A percentile compares a stretch with the other conserved stretches of the same genome.
phyloP scores from a whole-genome alignment of 2,888 invertebrate genomes.

The Hirtodrosophila trivittata region DNA sequence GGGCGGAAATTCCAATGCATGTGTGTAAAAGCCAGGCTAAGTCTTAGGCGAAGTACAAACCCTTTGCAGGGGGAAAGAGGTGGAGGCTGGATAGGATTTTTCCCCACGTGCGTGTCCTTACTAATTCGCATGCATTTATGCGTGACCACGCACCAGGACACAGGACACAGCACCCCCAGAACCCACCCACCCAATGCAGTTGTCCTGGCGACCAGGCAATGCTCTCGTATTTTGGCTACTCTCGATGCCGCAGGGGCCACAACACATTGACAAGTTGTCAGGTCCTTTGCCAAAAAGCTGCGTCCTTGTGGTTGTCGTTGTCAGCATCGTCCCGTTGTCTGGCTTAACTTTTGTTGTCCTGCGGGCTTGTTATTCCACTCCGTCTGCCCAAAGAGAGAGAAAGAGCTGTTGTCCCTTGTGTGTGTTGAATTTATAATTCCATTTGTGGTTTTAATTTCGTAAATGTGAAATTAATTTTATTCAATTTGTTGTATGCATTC shows the following conservation, averaged over 20 bases:
- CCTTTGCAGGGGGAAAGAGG: neutral
- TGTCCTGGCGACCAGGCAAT: constrained; percentile 46
- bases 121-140: constrained; percentile 81
- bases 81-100: constrained; percentile 1
- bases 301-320: constrained; percentile 40
- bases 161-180: constrained; percentile 1
- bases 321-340: constrained; percentile 46
- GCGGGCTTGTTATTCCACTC: constrained; percentile 55
- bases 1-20: constrained; percentile 69
- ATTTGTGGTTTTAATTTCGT: constrained; percentile 79
- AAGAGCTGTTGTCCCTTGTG: constrained; percentile 28
- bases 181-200: constrained; percentile 35
- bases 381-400: neutral
- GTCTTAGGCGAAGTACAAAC: constrained; percentile 5
- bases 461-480: constrained; percentile 80
- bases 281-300: constrained; percentile 43
- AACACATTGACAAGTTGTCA: constrained; percentile 66
- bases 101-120: constrained; percentile 58
- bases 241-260: constrained; percentile 9
- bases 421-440: constrained; percentile 78
- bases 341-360: constrained; percentile 80
- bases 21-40: constrained; percentile 19
- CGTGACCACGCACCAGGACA: constrained; percentile 69
- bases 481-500: constrained; percentile 60
- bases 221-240: constrained; percentile 52